These are phyloP conservation scores for Vulpes ferrilata DNA, from an alignment of 2,113 vertebrate species.

Conservation along the genomic window DNA sequence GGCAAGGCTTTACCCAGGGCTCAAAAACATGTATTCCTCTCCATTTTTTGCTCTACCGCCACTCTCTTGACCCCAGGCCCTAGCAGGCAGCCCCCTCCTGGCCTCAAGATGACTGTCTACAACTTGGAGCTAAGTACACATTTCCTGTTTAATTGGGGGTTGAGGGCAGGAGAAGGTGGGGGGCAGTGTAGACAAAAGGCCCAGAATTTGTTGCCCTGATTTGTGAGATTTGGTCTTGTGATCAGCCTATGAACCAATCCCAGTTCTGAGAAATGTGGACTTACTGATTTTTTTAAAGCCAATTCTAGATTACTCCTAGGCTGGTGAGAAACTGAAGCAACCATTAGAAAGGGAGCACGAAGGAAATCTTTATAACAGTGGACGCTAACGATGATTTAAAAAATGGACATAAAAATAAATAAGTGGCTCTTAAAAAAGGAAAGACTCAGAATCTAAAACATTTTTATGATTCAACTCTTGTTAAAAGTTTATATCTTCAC, in stretches of 20 bases:
- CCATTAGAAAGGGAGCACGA: background rate
- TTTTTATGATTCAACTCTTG: background rate
- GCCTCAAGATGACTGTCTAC: background rate
- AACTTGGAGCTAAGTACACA: background rate
- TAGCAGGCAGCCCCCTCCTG: background rate
- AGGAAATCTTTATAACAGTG: background rate
- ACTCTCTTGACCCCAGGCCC: background rate
- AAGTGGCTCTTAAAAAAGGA: background rate
- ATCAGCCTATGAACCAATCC: background rate
- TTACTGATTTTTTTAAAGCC: background rate
- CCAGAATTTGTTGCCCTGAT: background rate
- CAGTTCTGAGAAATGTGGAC: background rate
- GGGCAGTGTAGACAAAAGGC: background rate
- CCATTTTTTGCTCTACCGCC: background rate
- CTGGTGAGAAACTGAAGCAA: slow-evolving; percentile 25
- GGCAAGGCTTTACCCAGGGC: background rate
- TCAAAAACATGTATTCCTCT: background rate
- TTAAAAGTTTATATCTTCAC: background rate
- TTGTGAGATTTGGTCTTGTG: background rate
- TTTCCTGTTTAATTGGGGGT: background rate
- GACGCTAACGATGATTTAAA: background rate
- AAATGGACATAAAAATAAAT: background rate
- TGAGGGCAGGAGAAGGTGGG: background rate
- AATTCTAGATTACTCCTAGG: background rate
- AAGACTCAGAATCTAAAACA: background rate